phyloP scores from a whole-genome alignment of 2,113 vertebrate genomes.

The Eretmochelys imbricata region DNA sequence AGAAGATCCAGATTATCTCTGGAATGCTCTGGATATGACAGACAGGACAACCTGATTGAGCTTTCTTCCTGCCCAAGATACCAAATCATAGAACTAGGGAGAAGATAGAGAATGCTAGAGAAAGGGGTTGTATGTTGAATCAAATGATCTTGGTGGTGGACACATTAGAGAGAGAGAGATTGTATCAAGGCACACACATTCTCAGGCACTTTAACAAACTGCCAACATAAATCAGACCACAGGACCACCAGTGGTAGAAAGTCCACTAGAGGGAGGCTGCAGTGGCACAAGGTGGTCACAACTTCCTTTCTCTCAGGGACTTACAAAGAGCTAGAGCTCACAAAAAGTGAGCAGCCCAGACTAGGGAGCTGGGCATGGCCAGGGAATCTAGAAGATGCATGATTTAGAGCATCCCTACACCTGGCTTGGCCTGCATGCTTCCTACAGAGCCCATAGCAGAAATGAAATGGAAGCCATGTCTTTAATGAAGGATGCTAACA shows the following conservation, averaged over 20 bases:
- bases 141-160: neutral
- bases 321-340: neutral
- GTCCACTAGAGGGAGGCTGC: neutral
- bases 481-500: neutral
- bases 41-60: neutral
- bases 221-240: neutral
- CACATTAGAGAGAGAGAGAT: neutral
- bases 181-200: neutral
- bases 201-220: neutral
- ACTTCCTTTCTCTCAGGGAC: neutral
- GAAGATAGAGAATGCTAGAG: neutral
- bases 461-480: neutral
- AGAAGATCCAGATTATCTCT: neutral
- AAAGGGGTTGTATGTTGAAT: neutral
- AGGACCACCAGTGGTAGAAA: neutral
- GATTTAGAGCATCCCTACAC: neutral
- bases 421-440: neutral
- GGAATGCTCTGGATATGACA: neutral
- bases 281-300: neutral
- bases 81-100: neutral
- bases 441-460: neutral
- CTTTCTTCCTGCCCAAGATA: neutral
- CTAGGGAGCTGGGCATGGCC: neutral
- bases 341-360: neutral
- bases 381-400: neutral